Evolutionary conservation across 2,113 vertebrate genomes (phyloP), one percentile per base, ranked within the genome.

Genomic region (Rhodinocichla rosea): DNA sequence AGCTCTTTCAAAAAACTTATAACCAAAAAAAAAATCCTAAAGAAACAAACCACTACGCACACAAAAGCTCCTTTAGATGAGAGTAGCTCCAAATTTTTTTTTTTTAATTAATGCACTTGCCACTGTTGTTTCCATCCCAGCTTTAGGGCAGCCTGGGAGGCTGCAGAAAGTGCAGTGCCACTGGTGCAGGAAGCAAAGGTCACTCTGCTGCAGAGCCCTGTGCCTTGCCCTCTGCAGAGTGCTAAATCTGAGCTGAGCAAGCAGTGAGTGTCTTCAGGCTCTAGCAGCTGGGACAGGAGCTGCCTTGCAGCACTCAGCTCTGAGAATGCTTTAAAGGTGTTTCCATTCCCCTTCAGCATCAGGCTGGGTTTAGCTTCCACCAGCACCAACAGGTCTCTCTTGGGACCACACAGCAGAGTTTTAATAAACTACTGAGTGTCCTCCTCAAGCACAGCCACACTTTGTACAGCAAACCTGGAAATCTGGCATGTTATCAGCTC

Each of bases 91-190:
- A 42, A 19, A 30, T 49, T 6, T 8, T 7, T 10, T 7, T 57
- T 49, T 9, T 39, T 7, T 40, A 82, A 71, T 19, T 9, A 45
- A 32, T 3, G 11, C 24, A 15, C 13, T 28, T 62, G 24, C 24
- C 42, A 6, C 2, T 22, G 13, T 13, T 28, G 18, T 26, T 13
- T 50, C 21, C 11, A 0, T 5, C 13, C 6, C 17, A 52, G 22
- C 40, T 62, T 40, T 37, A 14, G 65, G 42, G 57, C 10, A 80
- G 21, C 13, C 16, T 7, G 21, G 37, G 37, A 37, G 30, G 10
- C 44, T 44, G 13, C 17, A 73, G 32, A 42, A 49, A 30, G 39
- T 42, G 28, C 50, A 11, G 33, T 7, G 13, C 27, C 15, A 7
- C 30, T 37, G 35, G 49, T 30, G 35, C 81, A 69, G 37, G 59